These are phyloP conservation scores for Oscheius sp. DNA, from an alignment of 2,888 invertebrate genomes.

Conservation along the genomic window DNA sequence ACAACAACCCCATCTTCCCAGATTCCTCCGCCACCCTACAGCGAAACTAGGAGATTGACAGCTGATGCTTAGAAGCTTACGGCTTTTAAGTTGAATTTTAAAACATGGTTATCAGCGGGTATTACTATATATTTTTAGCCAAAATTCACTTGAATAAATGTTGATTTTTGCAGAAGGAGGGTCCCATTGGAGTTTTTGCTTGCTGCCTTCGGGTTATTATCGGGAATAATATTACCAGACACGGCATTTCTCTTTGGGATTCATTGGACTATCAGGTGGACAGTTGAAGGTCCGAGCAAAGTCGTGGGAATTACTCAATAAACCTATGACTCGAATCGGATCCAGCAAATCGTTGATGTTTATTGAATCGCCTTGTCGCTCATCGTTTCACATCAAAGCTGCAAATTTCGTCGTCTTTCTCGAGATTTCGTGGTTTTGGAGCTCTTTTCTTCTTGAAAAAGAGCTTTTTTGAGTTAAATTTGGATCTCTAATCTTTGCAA, in stretches of 20 bases:
- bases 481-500: too few relatives aligned
- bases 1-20: constrained; percentile 44
- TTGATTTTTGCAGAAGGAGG: too few relatives aligned
- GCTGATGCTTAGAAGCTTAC: constrained; percentile 12
- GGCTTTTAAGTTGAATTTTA: too few relatives aligned
- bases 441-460: not conserved
- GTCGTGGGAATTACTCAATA: constrained; percentile 88
- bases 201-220: not conserved
- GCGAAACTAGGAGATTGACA: constrained; percentile 19
- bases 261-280: constrained; percentile 87
- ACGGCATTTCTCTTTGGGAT: constrained; percentile 76
- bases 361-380: constrained; percentile 84
- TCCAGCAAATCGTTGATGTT: constrained; percentile 84
- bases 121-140: too few relatives aligned
- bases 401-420: constrained; percentile 31
- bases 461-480: too few relatives aligned
- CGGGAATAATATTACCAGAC: constrained; percentile 58
- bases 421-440: not conserved
- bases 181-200: too few relatives aligned
- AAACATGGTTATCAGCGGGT: too few relatives aligned
- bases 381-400: constrained; percentile 88
- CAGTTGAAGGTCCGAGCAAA: constrained; percentile 87
- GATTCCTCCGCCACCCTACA: constrained; percentile 30
- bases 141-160: too few relatives aligned
- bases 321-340: constrained; percentile 82